A percentile compares a stretch with the other conserved stretches of the same genome.
phyloP scores from a whole-genome alignment of 2,113 vertebrate species.

The Solenodon paradoxus region DNA sequence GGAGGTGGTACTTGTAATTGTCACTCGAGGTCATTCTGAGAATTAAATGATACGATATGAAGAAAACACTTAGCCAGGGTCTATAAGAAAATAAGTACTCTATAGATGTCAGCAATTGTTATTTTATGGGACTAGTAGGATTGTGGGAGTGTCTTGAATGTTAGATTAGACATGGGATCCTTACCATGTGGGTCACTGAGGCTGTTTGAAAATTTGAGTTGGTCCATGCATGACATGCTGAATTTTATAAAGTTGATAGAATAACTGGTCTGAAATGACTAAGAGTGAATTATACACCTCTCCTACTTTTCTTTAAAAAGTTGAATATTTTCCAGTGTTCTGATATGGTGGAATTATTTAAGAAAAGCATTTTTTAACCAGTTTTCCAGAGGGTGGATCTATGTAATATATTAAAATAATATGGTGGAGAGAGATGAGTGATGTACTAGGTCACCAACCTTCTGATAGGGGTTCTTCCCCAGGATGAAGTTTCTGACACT shows the following conservation, averaged over 20 bases:
- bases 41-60: background rate
- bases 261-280: background rate
- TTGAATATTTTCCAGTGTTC: background rate
- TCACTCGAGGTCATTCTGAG: background rate
- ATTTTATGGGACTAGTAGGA: background rate
- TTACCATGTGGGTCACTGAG: background rate
- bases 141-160: background rate
- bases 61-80: background rate
- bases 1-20: background rate
- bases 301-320: background rate
- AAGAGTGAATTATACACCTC: background rate
- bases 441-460: background rate
- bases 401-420: background rate
- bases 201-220: background rate
- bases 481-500: background rate
- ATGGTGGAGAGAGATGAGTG: background rate
- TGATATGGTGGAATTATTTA: background rate
- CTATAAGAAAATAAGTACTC: background rate
- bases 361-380: conserved; percentile 3
- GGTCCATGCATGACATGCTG: background rate
- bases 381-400: background rate
- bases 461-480: background rate
- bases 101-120: background rate
- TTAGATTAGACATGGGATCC: background rate
- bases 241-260: conserved; percentile 17